Evolutionary conservation across 2,113 vertebrate genomes (phyloP).

Genomic region (Calypte anna): DNA sequence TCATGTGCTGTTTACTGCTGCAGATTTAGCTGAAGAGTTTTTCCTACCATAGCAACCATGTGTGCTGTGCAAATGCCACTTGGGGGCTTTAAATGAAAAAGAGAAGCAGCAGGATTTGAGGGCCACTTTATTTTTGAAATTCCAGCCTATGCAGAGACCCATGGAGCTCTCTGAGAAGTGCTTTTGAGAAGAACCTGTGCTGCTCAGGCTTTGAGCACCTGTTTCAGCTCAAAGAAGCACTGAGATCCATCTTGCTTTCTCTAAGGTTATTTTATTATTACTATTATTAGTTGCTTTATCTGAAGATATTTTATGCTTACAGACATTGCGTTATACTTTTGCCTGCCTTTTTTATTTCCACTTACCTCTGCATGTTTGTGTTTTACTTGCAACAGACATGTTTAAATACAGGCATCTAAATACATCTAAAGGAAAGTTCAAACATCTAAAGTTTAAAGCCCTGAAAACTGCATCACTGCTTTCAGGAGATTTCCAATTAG

Average conservation of each 20-base stretch:
- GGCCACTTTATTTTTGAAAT: neutral
- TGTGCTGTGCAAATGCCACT: neutral
- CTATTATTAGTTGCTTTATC: neutral
- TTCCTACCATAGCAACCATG: neutral
- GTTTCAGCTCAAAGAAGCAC: neutral
- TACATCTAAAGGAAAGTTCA: neutral
- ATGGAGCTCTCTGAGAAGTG: neutral
- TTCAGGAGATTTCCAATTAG: neutral
- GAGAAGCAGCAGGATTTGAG: neutral
- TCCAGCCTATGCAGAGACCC: neutral
- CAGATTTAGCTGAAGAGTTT: neutral
- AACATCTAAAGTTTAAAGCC: neutral
- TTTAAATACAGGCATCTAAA: neutral
- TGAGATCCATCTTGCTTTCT: neutral
- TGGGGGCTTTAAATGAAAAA: neutral
- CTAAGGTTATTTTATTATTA: neutral
- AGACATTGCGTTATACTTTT: neutral
- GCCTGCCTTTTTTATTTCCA: neutral
- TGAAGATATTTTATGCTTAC: neutral
- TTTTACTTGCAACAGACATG: neutral
- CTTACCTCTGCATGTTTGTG: neutral
- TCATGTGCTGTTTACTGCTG: neutral
- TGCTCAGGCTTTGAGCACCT: neutral
- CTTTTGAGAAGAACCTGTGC: neutral
- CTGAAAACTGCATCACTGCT: neutral